Percentiles rank a stretch among this genome's conserved stretches.
Conservation (phyloP, 2,113 vertebrate genomes). For the Osmerus mordax region DNA sequence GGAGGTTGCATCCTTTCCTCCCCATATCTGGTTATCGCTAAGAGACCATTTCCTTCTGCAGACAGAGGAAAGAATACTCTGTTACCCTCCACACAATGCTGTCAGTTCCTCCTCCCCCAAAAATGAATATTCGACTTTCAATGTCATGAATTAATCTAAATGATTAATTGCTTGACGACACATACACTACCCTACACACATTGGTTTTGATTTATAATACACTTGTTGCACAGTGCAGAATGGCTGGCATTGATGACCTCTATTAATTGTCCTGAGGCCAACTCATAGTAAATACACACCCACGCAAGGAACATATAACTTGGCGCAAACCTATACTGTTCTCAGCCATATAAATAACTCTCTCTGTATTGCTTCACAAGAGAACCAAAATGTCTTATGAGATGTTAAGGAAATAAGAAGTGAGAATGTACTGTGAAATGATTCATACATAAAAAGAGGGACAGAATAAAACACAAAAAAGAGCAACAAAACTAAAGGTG, state of each 20-base stretch:
- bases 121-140: too few relatives aligned
- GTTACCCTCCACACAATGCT: constrained; percentile 9
- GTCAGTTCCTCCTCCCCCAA: too few relatives aligned
- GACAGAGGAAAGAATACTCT: constrained; percentile 18
- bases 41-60: constrained; percentile 51
- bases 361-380: too few relatives aligned
- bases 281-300: not conserved
- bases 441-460: too few relatives aligned
- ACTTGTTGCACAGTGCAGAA: constrained; percentile 19
- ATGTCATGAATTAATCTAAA: constrained; percentile 27
- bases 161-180: constrained; percentile 48
- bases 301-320: constrained; percentile 17
- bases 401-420: too few relatives aligned
- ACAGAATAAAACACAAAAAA: too few relatives aligned
- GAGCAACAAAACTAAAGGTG: too few relatives aligned
- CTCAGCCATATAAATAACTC: too few relatives aligned
- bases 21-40: constrained; percentile 52
- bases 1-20: constrained; percentile 27
- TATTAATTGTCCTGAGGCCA: constrained; percentile 29
- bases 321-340: not conserved
- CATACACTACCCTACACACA: constrained; percentile 26
- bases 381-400: too few relatives aligned
- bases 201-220: constrained; percentile 41
- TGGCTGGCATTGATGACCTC: constrained; percentile 50
- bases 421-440: too few relatives aligned